A percentile compares a stretch with the other conserved stretches of the same genome.
phyloP scores from a whole-genome alignment of 2,797 vertebrate genomes.

The Ceryle rudis region DNA sequence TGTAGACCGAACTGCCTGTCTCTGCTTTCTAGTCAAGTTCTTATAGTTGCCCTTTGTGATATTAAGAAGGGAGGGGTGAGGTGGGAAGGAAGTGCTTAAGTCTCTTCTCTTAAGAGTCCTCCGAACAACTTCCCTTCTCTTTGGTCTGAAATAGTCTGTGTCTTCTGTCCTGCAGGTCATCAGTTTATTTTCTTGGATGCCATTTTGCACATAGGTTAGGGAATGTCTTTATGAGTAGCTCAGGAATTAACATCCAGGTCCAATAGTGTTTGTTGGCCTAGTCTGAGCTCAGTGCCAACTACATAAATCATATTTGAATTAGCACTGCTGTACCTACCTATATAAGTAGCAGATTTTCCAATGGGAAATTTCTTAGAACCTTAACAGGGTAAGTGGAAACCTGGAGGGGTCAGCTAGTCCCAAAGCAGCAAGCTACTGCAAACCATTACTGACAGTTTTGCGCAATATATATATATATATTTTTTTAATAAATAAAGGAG shows the following conservation, averaged over 20 bases:
- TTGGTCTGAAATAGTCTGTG: neutral
- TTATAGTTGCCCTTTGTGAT: neutral
- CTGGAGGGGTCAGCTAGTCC: neutral
- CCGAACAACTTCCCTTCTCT: neutral
- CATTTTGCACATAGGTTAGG: neutral
- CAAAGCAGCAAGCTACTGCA: neutral
- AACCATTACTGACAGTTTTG: neutral
- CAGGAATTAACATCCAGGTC: neutral
- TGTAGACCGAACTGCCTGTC: neutral
- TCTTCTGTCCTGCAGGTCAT: neutral
- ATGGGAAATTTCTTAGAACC: neutral
- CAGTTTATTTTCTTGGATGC: neutral
- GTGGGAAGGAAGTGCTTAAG: neutral
- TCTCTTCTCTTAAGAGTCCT: neutral
- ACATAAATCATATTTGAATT: neutral
- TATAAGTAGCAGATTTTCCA: neutral
- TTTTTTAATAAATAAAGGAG: accelerated
- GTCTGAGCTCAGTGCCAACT: neutral
- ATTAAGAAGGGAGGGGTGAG: neutral
- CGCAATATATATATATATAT: too few relatives aligned
- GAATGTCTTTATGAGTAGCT: neutral
- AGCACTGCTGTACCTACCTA: neutral
- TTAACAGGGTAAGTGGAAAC: neutral
- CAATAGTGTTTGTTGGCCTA: neutral
- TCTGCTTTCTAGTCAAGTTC: neutral